Conservation (phyloP, 2,888 invertebrate genomes). For the Eristalis intricaria region DNA sequence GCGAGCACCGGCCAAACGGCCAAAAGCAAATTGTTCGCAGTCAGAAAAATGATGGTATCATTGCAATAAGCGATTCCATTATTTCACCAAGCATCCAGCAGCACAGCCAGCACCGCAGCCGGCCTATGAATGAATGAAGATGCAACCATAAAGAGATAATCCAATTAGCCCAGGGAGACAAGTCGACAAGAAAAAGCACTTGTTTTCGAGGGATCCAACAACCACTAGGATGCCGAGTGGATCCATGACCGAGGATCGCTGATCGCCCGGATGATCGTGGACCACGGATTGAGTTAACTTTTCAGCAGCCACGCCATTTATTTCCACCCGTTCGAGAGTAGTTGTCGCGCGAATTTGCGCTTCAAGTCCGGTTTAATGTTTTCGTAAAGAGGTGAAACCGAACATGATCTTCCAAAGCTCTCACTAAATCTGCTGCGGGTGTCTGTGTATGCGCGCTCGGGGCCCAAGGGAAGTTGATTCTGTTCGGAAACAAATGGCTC, state of each 20-base stretch:
- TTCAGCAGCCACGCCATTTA: conserved; percentile 11
- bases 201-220: conserved; percentile 73
- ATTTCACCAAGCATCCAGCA: conserved; percentile 26
- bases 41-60: conserved; percentile 45
- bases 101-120: neutral
- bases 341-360: conserved; percentile 25
- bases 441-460: neutral
- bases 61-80: conserved; percentile 67
- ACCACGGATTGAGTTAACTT: conserved; percentile 4
- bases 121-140: conserved; percentile 56
- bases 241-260: too few species aligned
- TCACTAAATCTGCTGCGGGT: conserved; percentile 41
- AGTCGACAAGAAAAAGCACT: conserved; percentile 79
- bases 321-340: neutral
- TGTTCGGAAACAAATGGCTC: conserved; percentile 51
- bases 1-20: neutral
- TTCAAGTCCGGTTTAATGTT: conserved; percentile 53
- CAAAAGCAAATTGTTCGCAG: conserved; percentile 30
- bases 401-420: conserved; percentile 57
- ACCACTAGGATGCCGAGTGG: neutral
- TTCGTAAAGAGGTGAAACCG: conserved; percentile 49
- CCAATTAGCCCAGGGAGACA: conserved; percentile 78
- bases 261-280: neutral
- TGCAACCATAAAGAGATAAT: conserved; percentile 74
- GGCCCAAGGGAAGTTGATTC: neutral